phyloP scores from a whole-genome alignment of 2,888 invertebrate genomes.

The Synergus itoensis region DNA sequence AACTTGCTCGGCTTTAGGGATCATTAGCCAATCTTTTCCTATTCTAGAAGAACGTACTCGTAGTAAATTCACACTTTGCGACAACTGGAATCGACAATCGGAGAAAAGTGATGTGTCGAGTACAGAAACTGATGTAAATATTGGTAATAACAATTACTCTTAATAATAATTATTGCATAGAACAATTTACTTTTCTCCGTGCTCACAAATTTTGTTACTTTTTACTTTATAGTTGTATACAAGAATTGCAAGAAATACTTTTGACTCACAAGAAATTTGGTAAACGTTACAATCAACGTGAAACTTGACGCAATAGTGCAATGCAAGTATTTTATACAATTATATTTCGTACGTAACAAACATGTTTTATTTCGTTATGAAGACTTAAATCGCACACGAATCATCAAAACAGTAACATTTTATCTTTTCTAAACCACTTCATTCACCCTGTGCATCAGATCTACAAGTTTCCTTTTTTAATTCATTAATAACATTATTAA shows the following conservation, averaged over 20 bases:
- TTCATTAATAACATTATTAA: not conserved
- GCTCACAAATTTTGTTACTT: constrained; percentile 21
- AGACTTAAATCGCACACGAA: constrained; percentile 13
- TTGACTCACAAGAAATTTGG: constrained; percentile 19
- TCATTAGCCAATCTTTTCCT: constrained; percentile 5
- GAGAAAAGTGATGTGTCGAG: constrained; percentile 32
- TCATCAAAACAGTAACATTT: constrained; percentile 25
- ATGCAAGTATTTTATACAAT: constrained; percentile 7
- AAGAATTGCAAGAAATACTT: constrained; percentile 9
- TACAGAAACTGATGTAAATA: constrained; percentile 23
- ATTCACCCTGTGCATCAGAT: constrained; percentile 18
- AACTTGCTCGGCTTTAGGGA: constrained; percentile 23
- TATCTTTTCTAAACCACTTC: constrained; percentile 12
- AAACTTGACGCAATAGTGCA: not conserved
- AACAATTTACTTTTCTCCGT: constrained; percentile 38
- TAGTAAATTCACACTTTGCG: constrained; percentile 24
- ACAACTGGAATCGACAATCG: not conserved
- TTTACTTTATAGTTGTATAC: not conserved
- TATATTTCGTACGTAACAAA: constrained; percentile 11
- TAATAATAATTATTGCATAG: constrained; percentile 32
- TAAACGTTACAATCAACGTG: not conserved
- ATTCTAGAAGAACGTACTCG: constrained; percentile 20
- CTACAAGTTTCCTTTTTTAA: not conserved
- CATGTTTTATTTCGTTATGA: not conserved
- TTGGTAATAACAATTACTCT: constrained; percentile 39